These are phyloP conservation scores for Encarsia formosa DNA, from an alignment of 2,888 invertebrate genomes.

Conservation along the genomic window DNA sequence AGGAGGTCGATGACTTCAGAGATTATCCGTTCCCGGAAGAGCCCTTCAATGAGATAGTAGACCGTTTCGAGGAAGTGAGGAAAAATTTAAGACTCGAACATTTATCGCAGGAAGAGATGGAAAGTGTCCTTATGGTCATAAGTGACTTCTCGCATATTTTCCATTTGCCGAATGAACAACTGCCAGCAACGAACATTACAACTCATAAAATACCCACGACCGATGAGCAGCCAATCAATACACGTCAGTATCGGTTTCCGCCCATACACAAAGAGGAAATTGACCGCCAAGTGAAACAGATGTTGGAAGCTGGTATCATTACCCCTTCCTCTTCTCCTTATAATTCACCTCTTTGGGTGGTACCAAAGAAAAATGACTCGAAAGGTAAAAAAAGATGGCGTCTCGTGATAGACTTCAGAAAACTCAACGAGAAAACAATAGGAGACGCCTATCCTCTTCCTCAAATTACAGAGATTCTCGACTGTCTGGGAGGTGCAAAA, in stretches of 20 bases:
- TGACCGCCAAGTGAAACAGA: neutral
- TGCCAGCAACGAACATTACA: neutral
- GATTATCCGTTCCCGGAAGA: too few relatives aligned
- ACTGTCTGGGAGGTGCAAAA: neutral
- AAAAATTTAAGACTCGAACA: neutral
- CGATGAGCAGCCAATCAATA: neutral
- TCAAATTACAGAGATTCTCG: neutral
- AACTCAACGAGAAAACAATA: neutral
- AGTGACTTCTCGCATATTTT: slow-evolving; percentile 12
- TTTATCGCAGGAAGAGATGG: neutral
- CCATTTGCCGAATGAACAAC: slow-evolving; percentile 16
- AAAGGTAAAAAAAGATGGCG: neutral
- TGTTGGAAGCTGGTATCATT: neutral
- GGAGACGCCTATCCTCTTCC: neutral
- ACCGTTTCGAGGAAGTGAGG: too few relatives aligned
- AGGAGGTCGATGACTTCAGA: too few relatives aligned
- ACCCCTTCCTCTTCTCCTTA: neutral
- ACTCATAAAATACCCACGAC: neutral
- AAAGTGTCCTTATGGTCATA: neutral
- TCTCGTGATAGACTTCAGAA: neutral
- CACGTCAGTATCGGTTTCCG: neutral
- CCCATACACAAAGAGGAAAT: neutral
- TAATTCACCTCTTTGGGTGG: neutral
- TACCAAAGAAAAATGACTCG: neutral
- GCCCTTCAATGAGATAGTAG: too few relatives aligned